Conservation (phyloP, 2,113 vertebrate genomes). For the Geococcyx californianus region DNA sequence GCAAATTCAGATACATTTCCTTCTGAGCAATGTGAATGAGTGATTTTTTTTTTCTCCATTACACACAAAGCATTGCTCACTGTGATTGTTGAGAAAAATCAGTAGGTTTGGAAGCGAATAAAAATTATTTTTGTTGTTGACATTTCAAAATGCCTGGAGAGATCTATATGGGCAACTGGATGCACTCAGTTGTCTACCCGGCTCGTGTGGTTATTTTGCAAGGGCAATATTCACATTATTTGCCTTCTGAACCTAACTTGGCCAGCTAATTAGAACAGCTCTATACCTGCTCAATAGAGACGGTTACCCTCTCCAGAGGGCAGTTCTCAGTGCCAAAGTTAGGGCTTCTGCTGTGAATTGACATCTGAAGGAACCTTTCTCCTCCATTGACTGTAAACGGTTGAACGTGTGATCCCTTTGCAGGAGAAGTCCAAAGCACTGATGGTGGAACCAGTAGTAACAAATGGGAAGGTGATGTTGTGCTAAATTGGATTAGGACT, state of each 20-base stretch:
- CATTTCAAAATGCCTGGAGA: not conserved
- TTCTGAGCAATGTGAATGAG: not conserved
- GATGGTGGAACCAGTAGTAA: not conserved
- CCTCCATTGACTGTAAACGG: not conserved
- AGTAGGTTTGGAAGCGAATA: not conserved
- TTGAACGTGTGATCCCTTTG: not conserved
- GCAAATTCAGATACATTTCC: not conserved
- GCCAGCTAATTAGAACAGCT: not conserved
- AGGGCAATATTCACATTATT: not conserved
- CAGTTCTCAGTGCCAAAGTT: not conserved
- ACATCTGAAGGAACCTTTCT: not conserved
- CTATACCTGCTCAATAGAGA: fast-evolving
- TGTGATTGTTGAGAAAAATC: not conserved
- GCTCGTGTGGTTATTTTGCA: not conserved
- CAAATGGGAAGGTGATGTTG: not conserved
- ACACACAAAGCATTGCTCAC: not conserved
- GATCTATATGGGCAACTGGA: not conserved
- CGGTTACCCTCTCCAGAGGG: not conserved
- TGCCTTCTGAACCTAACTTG: not conserved
- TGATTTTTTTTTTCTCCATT: not conserved
- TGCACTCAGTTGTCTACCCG: not conserved
- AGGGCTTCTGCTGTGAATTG: not conserved
- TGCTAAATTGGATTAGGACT: not conserved
- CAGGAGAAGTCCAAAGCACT: not conserved
- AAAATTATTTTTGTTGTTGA: not conserved